Conservation (phyloP, 2,888 invertebrate species). For the Drosophila phalerata region DNA sequence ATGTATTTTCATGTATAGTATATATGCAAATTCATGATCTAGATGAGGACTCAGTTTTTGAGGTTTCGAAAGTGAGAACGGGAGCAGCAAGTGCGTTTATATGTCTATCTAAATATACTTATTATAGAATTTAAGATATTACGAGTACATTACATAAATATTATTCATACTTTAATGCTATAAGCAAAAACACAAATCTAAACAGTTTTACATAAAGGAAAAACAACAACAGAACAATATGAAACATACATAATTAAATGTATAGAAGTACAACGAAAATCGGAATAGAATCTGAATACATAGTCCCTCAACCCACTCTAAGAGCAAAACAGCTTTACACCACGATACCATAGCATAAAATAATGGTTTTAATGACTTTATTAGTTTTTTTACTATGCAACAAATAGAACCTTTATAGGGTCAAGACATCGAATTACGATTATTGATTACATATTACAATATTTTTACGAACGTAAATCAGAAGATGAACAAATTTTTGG, state of each 20-base stretch:
- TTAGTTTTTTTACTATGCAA: not conserved
- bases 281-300: conserved; percentile 13
- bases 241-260: not conserved
- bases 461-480: conserved; percentile 25
- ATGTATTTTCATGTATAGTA: not conserved
- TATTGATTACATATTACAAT: conserved; percentile 2
- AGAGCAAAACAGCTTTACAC: conserved; percentile 37
- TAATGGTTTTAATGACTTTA: not conserved
- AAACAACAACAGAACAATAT: conserved; percentile 38
- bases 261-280: conserved; percentile 64
- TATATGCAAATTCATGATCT: conserved; percentile 15
- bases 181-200: conserved; percentile 24
- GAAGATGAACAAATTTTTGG: conserved; percentile 31
- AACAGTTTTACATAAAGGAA: conserved; percentile 7
- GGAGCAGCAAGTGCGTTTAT: conserved; percentile 55
- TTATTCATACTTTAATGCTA: conserved; percentile 30
- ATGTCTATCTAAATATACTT: conserved; percentile 54
- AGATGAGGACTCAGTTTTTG: conserved; percentile 78
- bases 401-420: not conserved
- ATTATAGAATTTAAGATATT: conserved; percentile 37
- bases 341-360: not conserved
- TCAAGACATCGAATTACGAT: conserved; percentile 28
- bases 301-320: conserved; percentile 4
- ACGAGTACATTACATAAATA: conserved; percentile 9
- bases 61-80: conserved; percentile 67